Evolutionary conservation across 2,113 vertebrate species (phyloP).

Genomic region (Epinephelus moara): DNA sequence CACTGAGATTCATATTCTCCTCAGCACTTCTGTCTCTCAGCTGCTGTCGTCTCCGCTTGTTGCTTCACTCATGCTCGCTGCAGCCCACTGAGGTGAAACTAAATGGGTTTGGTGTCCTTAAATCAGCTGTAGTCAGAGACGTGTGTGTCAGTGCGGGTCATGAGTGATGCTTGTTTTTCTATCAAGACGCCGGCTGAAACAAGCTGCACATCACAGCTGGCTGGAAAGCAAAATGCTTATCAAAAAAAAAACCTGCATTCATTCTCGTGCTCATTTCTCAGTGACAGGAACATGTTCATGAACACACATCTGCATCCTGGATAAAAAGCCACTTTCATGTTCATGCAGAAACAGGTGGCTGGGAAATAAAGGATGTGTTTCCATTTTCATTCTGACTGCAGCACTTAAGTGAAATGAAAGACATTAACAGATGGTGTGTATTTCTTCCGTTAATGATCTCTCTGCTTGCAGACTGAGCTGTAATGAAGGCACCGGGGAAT

Average conservation of each 20-base stretch:
- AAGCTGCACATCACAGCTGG: constrained; percentile 3
- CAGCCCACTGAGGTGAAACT: constrained; percentile 7
- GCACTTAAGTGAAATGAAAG: constrained; percentile 28
- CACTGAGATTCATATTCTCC: neutral
- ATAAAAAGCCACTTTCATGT: constrained; percentile 26
- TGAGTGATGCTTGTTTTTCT: constrained; percentile 25
- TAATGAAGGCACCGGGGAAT: neutral
- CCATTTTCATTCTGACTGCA: constrained; percentile 26
- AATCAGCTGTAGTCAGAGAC: constrained; percentile 26
- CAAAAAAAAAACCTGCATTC: neutral
- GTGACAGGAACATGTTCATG: constrained; percentile 4
- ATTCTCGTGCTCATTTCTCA: neutral
- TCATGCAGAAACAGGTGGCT: constrained; percentile 42
- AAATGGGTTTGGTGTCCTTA: constrained; percentile 22
- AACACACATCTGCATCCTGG: neutral
- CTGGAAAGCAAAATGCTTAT: neutral
- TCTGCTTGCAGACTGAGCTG: constrained; percentile 13
- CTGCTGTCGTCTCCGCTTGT: neutral
- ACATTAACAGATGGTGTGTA: constrained; percentile 42
- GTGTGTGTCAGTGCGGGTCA: neutral
- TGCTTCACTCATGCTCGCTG: neutral
- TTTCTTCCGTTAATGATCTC: constrained; percentile 14
- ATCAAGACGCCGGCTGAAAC: neutral
- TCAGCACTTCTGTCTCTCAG: neutral
- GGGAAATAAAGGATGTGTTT: constrained; percentile 34